These are phyloP conservation scores for Notarius lentiginosus DNA, from an alignment of 2,113 vertebrate genomes.

Conservation along the genomic window DNA sequence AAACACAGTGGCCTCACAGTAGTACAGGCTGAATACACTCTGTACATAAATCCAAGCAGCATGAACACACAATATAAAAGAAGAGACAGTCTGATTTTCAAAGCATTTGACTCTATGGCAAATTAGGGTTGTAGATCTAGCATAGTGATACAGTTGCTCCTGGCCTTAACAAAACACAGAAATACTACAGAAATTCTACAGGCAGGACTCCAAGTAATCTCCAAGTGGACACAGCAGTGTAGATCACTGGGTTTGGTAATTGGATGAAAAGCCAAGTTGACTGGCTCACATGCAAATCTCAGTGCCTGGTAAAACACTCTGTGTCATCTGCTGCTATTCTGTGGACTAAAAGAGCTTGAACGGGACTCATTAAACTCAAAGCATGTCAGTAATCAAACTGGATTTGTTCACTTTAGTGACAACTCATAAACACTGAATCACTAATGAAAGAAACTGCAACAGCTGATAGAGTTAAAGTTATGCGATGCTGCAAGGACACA, in stretches of 20 bases:
- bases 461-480: neutral
- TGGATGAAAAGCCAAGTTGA: neutral
- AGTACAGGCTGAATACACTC: neutral
- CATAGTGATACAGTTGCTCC: neutral
- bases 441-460: neutral
- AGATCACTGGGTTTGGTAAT: neutral
- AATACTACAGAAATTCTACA: neutral
- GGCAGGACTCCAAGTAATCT: neutral
- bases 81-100: neutral
- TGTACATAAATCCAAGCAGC: neutral
- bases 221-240: neutral
- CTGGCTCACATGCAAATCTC: neutral
- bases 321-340: neutral
- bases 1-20: neutral
- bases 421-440: neutral
- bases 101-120: neutral
- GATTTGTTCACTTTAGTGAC: neutral
- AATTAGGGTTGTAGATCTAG: neutral
- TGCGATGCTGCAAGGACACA: neutral
- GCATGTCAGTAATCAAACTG: neutral
- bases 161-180: neutral
- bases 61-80: neutral
- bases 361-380: neutral
- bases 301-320: neutral
- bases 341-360: neutral